Evolutionary conservation across 2,888 invertebrate genomes (phyloP).

Genomic region (Microdon myrmicae): DNA sequence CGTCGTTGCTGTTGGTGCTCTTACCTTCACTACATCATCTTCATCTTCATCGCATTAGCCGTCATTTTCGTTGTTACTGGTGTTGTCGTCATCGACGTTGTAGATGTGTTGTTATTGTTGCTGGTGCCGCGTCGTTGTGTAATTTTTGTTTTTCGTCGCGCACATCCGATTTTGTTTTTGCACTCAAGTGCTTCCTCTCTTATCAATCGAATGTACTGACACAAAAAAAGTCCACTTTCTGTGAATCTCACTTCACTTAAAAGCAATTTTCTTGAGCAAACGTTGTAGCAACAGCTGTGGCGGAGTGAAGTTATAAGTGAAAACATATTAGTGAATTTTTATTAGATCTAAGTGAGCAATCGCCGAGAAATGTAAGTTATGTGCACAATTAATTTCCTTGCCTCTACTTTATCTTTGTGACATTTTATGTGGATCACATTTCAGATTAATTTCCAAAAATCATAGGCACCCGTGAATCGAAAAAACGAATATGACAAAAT

Average conservation of each 20-base stretch:
- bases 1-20: slow-evolving; percentile 9
- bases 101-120: slow-evolving; percentile 11
- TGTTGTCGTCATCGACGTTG: slow-evolving; percentile 2
- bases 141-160: slow-evolving; percentile 32
- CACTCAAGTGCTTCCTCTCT: slow-evolving; percentile 39
- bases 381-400: too few species aligned
- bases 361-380: too few species aligned
- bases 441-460: too few species aligned
- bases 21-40: too few species aligned
- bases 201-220: slow-evolving; percentile 47
- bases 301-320: neutral
- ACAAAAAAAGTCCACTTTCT: too few species aligned
- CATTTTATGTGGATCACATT: too few species aligned
- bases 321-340: neutral
- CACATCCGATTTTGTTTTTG: slow-evolving; percentile 48
- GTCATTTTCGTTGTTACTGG: too few species aligned
- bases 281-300: neutral
- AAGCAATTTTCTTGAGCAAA: neutral
- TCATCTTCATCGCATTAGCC: too few species aligned
- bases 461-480: too few species aligned
- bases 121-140: slow-evolving; percentile 9
- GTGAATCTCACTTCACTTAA: too few species aligned
- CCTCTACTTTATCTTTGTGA: too few species aligned
- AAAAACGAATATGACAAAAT: too few species aligned
- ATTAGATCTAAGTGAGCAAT: neutral